These are phyloP conservation scores for Pollimyrus isidori DNA, from an alignment of 2,113 vertebrate species.

Conservation along the genomic window DNA sequence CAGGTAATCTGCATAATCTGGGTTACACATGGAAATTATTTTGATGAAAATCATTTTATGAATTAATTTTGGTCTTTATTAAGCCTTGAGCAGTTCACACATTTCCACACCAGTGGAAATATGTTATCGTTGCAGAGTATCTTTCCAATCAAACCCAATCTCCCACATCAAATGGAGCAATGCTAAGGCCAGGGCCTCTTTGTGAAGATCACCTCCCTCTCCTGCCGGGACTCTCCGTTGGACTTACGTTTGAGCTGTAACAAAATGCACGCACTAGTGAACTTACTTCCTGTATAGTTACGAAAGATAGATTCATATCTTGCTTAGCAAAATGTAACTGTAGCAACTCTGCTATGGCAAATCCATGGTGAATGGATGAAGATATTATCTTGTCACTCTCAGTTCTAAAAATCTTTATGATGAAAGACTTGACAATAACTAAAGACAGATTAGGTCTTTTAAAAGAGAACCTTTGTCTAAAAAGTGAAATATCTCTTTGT, in stretches of 20 bases:
- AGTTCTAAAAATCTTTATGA: not conserved
- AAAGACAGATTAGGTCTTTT: not conserved
- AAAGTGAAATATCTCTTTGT: not conserved
- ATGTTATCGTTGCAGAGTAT: not conserved
- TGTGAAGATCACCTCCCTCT: not conserved
- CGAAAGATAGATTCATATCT: not conserved
- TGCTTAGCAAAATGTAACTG: not conserved
- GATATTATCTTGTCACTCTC: not conserved
- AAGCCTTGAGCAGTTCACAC: not conserved
- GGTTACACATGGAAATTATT: not conserved
- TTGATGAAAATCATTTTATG: not conserved
- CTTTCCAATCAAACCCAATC: not conserved
- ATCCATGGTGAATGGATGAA: not conserved
- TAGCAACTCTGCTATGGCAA: not conserved
- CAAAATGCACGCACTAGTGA: not conserved
- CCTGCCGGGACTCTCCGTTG: not conserved
- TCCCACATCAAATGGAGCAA: not conserved
- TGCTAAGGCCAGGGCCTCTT: not conserved
- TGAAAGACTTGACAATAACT: not conserved
- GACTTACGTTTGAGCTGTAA: not conserved
- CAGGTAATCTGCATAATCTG: not conserved
- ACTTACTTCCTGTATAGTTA: not conserved
- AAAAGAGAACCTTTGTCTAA: not conserved
- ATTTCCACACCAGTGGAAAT: not conserved
- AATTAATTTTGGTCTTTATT: not conserved